A percentile compares a stretch with the other conserved stretches of the same genome.
phyloP scores from a whole-genome alignment of 2,797 vertebrate species.

The Sciurus vulgaris region DNA sequence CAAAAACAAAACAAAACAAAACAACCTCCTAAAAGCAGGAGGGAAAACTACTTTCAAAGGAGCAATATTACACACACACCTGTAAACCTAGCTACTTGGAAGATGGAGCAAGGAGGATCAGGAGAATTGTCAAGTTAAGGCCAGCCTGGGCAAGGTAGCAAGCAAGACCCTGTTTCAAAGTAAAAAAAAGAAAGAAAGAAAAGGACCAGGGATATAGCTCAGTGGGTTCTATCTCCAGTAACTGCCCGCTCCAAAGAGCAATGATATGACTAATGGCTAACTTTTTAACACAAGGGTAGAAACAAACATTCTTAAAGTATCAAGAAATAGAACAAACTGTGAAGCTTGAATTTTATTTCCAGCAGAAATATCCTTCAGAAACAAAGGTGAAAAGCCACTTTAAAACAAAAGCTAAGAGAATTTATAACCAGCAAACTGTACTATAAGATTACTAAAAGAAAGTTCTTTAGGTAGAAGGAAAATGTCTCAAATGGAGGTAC shows the following conservation, averaged over 20 bases:
- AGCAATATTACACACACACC: no score
- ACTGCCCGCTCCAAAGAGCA: neutral
- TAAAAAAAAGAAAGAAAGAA: no score
- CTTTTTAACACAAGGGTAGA: slow-evolving; percentile 32
- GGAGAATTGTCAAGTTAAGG: no score
- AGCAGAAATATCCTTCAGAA: slow-evolving; percentile 32
- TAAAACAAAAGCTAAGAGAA: slow-evolving; percentile 43
- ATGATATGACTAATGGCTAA: neutral
- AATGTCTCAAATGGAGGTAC: neutral
- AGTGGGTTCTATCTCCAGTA: no score
- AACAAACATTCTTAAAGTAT: slow-evolving; percentile 23
- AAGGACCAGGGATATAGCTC: no score
- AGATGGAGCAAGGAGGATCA: no score
- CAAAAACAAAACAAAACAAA: neutral
- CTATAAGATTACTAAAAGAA: slow-evolving; percentile 17
- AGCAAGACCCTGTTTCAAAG: no score
- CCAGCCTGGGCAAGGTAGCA: no score
- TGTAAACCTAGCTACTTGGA: no score
- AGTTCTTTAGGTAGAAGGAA: slow-evolving; percentile 22
- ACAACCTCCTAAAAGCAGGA: neutral
- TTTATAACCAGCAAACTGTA: slow-evolving; percentile 26
- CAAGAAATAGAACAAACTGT: neutral
- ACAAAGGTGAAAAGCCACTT: slow-evolving; percentile 35
- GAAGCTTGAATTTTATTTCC: slow-evolving; percentile 35
- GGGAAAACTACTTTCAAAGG: neutral